Percentiles rank a stretch among this genome's conserved stretches.
Evolutionary conservation across 2,113 vertebrate genomes (phyloP).

Genomic region (Malurus elegans): DNA sequence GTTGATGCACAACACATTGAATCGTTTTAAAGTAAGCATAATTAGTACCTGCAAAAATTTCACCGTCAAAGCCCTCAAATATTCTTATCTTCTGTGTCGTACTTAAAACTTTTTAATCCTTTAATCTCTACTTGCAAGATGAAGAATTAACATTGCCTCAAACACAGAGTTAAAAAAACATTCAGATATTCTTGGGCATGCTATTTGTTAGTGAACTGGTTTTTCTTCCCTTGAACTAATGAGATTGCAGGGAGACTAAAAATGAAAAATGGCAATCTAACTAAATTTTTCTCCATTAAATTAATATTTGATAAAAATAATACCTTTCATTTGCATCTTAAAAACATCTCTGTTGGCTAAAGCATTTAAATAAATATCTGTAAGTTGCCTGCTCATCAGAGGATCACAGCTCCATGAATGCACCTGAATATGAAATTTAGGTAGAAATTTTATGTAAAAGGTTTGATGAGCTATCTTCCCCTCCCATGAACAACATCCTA

Average conservation of each 20-base stretch:
- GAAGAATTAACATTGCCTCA: neutral
- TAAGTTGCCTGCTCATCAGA: neutral
- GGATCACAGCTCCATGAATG: neutral
- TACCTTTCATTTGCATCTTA: neutral
- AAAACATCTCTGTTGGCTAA: neutral
- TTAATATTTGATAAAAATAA: neutral
- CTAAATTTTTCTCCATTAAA: neutral
- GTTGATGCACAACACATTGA: neutral
- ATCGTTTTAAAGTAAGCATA: neutral
- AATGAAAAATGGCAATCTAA: neutral
- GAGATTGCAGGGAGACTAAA: neutral
- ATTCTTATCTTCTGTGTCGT: neutral
- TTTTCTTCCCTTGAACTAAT: neutral
- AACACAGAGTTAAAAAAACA: neutral
- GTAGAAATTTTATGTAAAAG: neutral
- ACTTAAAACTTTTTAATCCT: neutral
- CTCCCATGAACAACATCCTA: slow-evolving; percentile 22
- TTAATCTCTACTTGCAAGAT: neutral
- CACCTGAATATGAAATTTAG: neutral
- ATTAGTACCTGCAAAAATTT: neutral
- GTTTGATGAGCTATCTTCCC: neutral
- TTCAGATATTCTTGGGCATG: neutral
- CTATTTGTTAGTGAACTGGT: neutral
- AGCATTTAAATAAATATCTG: neutral
- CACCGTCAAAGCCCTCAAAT: neutral